A percentile compares a stretch with the other conserved stretches of the same genome.
phyloP scores from a whole-genome alignment of 2,888 invertebrate genomes.

The Hecatera dysodea region DNA sequence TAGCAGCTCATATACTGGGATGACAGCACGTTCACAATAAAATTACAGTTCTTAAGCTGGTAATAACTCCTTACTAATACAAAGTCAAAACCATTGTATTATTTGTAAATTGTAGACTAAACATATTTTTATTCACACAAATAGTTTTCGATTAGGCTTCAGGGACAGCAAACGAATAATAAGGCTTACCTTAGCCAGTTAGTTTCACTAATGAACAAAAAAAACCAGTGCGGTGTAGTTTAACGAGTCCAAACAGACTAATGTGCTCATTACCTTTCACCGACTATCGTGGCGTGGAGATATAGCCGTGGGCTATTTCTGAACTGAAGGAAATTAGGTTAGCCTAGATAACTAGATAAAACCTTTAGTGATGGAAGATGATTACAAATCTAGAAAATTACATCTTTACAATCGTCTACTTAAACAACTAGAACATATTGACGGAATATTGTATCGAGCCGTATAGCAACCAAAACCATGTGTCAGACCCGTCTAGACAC shows the following conservation, averaged over 20 bases:
- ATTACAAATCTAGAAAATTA: too few relatives aligned
- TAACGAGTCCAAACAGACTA: constrained; percentile 48
- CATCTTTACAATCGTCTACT: too few relatives aligned
- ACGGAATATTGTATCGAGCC: neutral
- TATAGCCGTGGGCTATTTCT: neutral
- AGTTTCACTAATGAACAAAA: constrained; percentile 51
- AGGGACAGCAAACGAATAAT: constrained; percentile 16
- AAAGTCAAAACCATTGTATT: neutral
- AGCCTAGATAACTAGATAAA: neutral
- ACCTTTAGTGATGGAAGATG: neutral
- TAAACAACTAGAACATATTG: neutral
- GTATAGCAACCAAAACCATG: neutral
- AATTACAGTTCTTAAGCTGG: too few relatives aligned
- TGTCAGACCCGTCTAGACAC: constrained; percentile 12
- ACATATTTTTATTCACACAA: constrained; percentile 2
- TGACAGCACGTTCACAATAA: too few relatives aligned
- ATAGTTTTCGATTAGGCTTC: constrained; percentile 16
- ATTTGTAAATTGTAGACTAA: too few relatives aligned
- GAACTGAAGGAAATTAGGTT: neutral
- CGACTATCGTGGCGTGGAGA: constrained; percentile 21
- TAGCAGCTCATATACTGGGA: too few relatives aligned
- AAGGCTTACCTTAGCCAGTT: constrained; percentile 33
- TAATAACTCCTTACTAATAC: neutral
- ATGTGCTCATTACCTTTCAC: constrained; percentile 53
- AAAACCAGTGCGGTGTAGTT: constrained; percentile 26